Evolutionary conservation across 2,113 vertebrate genomes (phyloP), one percentile per base, ranked within the genome.

Genomic region (Haemorhous mexicanus): DNA sequence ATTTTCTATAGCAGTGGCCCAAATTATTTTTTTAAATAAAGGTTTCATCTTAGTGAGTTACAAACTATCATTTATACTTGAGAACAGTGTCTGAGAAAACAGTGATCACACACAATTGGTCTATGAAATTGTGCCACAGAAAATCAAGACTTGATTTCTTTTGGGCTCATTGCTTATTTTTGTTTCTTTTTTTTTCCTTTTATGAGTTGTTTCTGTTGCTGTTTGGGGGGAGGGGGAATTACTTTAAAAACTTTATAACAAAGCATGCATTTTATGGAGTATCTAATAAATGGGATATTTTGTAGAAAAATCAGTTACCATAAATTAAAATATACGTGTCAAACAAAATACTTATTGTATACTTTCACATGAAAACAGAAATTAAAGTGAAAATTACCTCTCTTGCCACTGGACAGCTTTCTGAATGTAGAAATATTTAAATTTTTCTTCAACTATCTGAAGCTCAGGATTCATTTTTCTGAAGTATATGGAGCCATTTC

Each of bases 11-110:
- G 75, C 76, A 93, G 68, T 91, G 58, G 50, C 77, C 79, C 84
- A 95, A 93, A 94, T 97, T 97, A 95, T 95, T 97, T 97, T 97
- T 90, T 91, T 81, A 56, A 88, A 50, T 70, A 96, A 97, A 88
- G 95, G 56, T 73, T 94, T 96, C 87, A 94, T 69, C 50, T 95
- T 92, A 87, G 46, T 84, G 50, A 92, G 61, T 89, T 97, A 94
- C 72, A 97, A 78, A 72, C 69, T 95, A 91, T 96, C 80, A 87
- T 84, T 96, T 88, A 86, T 18, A 81, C 61, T 81, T 55, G 58
- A 59, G 30, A 95, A 89, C n/a, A 72, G 24, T 58, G 69, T 91
- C 77, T 87, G 53, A 84, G 83, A 88, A 95, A 88, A 93, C 1
- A 91, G 59, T 56, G 76, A 89, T 92, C 74, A 80, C 91, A 76